A percentile compares a stretch with the other conserved stretches of the same genome.
phyloP scores from a whole-genome alignment of 2,888 invertebrate species.

The Nephrotoma guestfalica region DNA sequence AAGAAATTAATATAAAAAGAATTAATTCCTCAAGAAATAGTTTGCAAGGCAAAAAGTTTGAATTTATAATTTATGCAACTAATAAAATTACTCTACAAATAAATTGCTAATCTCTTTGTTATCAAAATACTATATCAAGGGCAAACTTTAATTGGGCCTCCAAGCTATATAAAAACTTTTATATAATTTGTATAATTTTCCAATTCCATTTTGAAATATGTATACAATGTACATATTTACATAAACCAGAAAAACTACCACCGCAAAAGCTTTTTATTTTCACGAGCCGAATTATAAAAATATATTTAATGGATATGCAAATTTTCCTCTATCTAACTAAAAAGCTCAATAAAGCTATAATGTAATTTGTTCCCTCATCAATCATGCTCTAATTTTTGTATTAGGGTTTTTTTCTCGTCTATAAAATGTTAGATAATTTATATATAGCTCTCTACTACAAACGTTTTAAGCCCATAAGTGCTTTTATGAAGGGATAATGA shows the following conservation, averaged over 20 bases:
- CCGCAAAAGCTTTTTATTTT: neutral
- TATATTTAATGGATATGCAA: neutral
- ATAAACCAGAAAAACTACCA: neutral
- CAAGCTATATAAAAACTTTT: too few relatives aligned
- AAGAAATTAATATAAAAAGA: too few relatives aligned
- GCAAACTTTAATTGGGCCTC: too few relatives aligned
- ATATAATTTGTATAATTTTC: neutral
- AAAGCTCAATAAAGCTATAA: neutral
- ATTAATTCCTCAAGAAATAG: too few relatives aligned
- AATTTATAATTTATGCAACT: too few relatives aligned
- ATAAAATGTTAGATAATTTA: neutral
- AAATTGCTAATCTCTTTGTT: too few relatives aligned
- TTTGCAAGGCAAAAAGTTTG: too few relatives aligned
- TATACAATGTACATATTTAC: neutral
- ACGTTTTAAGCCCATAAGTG: neutral
- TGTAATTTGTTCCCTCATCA: neutral
- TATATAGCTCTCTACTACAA: neutral
- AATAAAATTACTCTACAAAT: too few relatives aligned
- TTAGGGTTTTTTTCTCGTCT: neutral
- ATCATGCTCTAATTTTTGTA: neutral
- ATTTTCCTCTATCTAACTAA: neutral
- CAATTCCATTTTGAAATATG: neutral
- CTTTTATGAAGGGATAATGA: neutral
- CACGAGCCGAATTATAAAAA: neutral
- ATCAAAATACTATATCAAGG: too few relatives aligned